Evolutionary conservation across 1,140 invertebrate species (phyloP), one percentile per base, ranked within the genome.

Genomic region (Aphelinus certus): DNA sequence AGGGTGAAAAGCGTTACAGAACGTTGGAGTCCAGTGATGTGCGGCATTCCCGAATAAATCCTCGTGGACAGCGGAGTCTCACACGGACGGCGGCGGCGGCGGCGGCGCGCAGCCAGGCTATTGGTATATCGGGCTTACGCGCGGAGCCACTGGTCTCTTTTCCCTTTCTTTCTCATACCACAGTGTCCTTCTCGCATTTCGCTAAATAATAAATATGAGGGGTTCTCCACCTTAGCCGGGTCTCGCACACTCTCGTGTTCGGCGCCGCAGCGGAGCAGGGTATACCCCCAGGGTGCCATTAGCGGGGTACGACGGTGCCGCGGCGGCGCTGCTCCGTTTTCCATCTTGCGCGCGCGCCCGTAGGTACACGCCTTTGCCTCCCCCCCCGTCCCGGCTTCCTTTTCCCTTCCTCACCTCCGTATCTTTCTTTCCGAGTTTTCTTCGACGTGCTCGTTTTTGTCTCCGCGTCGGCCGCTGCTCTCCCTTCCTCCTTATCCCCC

Each of bases 121-220:
- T 26, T 26, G 26, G 26, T 26, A 26, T 26, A 26, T 26, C 26
- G 26, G 26, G 26, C 26, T 26, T 26, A 26, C 26, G 26, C 26
- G 26, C 26, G 26, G 26, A 26, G 26, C 26, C 26, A 26, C 26
- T 26, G 26, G 26, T 26, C 26, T 26, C 26, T 26, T 26, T 26
- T 26, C 26, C 26, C 26, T 26, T 26, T 26, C 26, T 26, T 26
- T 26, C 26, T 26, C 26, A 26, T 26, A 26, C 26, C 26, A 26
- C 26, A 26, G 70, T 65, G 64, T 78, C 77, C 68, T 63, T 81
- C 76, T 79, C 77, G 82, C 82, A 82, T 83, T 77, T 76, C 80
- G 80, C 81, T 88, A 88, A 88, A 88, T 88, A 88, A 88, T 87
- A 88, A 88, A 88, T 87, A 87, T 81, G 85, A 82, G 82, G 83